phyloP scores from a whole-genome alignment of 2,888 invertebrate species.

The Tachina fera region DNA sequence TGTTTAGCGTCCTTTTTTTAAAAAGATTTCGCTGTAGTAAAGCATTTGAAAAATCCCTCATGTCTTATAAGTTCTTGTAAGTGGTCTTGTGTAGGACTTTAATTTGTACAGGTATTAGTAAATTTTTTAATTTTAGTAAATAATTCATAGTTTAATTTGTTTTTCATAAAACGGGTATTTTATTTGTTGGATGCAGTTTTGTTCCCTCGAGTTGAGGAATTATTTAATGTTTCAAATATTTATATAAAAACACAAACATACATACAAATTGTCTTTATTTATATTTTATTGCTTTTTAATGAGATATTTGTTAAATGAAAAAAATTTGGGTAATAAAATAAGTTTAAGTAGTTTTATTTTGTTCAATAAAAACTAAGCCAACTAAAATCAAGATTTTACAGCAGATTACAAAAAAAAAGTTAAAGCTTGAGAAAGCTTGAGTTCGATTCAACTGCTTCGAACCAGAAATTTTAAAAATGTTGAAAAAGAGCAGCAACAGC shows the following conservation, averaged over 20 bases:
- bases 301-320: constrained; percentile 32
- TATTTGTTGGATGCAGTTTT: neutral
- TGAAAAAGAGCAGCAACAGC: neutral
- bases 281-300: constrained; percentile 48
- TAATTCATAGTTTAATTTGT: neutral
- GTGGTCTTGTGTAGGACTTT: no score
- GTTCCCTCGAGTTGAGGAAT: constrained; percentile 17
- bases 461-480: neutral
- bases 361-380: neutral
- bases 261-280: constrained; percentile 26
- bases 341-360: constrained; percentile 1
- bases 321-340: constrained; percentile 19
- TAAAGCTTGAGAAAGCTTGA: no score
- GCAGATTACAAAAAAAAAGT: neutral
- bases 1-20: no score
- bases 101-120: no score
- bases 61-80: no score
- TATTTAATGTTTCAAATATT: constrained; percentile 48
- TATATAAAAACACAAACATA: constrained; percentile 27
- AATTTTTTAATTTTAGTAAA: no score
- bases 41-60: no score
- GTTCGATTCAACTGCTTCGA: no score
- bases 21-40: no score
- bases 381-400: neutral
- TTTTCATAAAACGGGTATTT: neutral